Percentiles rank a stretch among this genome's conserved stretches.
Evolutionary conservation across 2,888 invertebrate species (phyloP).

Genomic region (Biston stratarius): DNA sequence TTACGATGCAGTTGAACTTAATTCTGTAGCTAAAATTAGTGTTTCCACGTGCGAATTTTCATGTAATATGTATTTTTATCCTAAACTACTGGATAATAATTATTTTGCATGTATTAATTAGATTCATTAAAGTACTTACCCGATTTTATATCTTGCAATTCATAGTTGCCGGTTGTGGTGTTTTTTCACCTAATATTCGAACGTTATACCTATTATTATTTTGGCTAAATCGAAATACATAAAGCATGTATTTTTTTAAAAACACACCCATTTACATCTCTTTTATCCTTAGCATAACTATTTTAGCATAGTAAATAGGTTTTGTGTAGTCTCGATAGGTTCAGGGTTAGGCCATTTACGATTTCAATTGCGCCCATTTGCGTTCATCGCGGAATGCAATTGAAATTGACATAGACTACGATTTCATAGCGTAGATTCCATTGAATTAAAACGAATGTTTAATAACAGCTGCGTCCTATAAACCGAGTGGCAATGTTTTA

Average conservation of each 20-base stretch:
- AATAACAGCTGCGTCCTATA: too few species aligned
- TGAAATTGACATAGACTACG: too few species aligned
- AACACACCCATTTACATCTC: too few species aligned
- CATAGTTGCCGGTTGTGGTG: not conserved
- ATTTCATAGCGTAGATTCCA: not conserved
- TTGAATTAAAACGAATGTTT: not conserved
- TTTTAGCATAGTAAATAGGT: too few species aligned
- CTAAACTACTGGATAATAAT: not conserved
- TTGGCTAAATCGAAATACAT: not conserved
- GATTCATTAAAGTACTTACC: not conserved
- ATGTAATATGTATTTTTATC: too few species aligned
- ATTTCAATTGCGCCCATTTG: too few species aligned
- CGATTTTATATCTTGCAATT: not conserved
- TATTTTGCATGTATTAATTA: not conserved
- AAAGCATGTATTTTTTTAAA: too few species aligned
- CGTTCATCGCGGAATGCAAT: too few species aligned
- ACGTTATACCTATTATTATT: not conserved
- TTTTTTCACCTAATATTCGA: not conserved
- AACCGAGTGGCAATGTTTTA: not conserved
- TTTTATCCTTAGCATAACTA: too few species aligned
- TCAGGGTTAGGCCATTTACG: too few species aligned
- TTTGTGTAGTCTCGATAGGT: too few species aligned
- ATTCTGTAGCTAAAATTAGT: conserved; percentile 9
- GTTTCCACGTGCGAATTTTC: not conserved
- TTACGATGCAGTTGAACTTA: not conserved